A percentile compares a stretch with the other conserved stretches of the same genome.
Conservation (phyloP, 2,888 invertebrate genomes). For the Synergus itoensis region DNA sequence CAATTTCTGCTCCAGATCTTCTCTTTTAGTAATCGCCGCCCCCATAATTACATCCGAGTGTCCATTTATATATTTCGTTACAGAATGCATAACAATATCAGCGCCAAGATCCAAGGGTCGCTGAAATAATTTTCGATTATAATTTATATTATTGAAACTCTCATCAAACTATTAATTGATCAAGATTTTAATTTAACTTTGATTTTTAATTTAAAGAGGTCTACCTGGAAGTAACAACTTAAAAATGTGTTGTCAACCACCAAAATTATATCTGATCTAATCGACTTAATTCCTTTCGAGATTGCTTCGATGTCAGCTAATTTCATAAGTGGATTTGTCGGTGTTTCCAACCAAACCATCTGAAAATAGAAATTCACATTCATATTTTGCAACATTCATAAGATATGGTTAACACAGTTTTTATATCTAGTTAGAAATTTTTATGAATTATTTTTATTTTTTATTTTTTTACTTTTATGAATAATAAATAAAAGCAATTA, state of each 20-base stretch:
- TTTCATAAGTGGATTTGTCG: conserved; percentile 96
- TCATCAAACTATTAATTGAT: background rate
- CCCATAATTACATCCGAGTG: conserved; percentile 99
- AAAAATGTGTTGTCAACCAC: conserved; percentile 97
- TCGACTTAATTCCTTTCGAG: conserved; percentile 81
- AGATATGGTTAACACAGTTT: background rate
- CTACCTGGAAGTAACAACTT: conserved; percentile 89
- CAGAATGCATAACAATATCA: conserved; percentile 93
- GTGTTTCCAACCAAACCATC: conserved; percentile 96
- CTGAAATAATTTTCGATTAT: conserved; percentile 76
- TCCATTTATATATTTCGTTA: conserved; percentile 99
- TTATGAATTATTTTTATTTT: background rate
- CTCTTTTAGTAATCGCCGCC: conserved; percentile 86
- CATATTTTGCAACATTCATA: background rate
- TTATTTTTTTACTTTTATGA: no score
- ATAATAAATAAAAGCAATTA: background rate
- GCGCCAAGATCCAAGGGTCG: conserved; percentile 94
- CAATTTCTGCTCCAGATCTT: conserved; percentile 85
- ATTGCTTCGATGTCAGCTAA: conserved; percentile 91
- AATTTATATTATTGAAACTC: background rate
- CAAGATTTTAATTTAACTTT: conserved; percentile 27
- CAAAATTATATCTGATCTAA: conserved; percentile 81
- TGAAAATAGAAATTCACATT: conserved; percentile 71
- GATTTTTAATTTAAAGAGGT: conserved; percentile 14
- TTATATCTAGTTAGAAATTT: background rate